Percentiles rank a stretch among this genome's conserved stretches.
phyloP scores from a whole-genome alignment of 2,888 invertebrate species.

The Calliphora vomitoria region DNA sequence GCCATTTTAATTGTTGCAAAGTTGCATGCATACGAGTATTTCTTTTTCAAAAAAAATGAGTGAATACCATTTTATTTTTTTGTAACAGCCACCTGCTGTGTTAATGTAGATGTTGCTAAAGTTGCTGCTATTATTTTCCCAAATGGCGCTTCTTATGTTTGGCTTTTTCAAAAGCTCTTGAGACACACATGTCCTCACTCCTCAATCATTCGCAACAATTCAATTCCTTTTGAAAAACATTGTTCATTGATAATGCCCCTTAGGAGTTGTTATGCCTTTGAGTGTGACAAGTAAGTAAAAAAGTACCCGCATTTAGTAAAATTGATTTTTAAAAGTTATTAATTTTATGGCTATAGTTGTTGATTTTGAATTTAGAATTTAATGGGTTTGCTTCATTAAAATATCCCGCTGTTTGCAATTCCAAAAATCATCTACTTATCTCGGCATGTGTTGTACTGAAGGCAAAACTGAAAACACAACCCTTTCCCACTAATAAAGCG shows the following conservation, averaged over 20 bases:
- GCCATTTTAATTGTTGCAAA: slow-evolving; percentile 67
- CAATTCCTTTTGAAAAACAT: background rate
- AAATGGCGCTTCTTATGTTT: slow-evolving; percentile 49
- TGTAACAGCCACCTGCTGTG: slow-evolving; percentile 64
- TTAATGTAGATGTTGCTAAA: slow-evolving; percentile 60
- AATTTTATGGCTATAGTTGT: slow-evolving; percentile 2
- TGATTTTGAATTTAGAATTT: slow-evolving; percentile 2
- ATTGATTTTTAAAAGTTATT: slow-evolving; percentile 62
- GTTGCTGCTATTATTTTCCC: slow-evolving; percentile 12
- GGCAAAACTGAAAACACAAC: slow-evolving; percentile 6
- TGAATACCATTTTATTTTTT: slow-evolving; percentile 55
- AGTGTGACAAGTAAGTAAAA: slow-evolving; percentile 30
- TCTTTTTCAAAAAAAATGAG: background rate
- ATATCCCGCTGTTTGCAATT: slow-evolving; percentile 35
- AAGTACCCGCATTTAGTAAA: slow-evolving; percentile 53
- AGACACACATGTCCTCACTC: slow-evolving; percentile 70
- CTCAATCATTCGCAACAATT: background rate
- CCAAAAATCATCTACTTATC: slow-evolving; percentile 58
- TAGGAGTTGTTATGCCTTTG: slow-evolving; percentile 31
- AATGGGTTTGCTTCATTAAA: slow-evolving; percentile 27
- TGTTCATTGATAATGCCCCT: background rate
- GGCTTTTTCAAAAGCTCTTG: slow-evolving; percentile 59
- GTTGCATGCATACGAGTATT: slow-evolving; percentile 23
- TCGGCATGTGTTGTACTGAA: slow-evolving; percentile 49
- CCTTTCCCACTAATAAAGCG: background rate